A percentile compares a stretch with the other conserved stretches of the same genome.
phyloP scores from a whole-genome alignment of 2,797 vertebrate species.

The Molossus alvarezi region DNA sequence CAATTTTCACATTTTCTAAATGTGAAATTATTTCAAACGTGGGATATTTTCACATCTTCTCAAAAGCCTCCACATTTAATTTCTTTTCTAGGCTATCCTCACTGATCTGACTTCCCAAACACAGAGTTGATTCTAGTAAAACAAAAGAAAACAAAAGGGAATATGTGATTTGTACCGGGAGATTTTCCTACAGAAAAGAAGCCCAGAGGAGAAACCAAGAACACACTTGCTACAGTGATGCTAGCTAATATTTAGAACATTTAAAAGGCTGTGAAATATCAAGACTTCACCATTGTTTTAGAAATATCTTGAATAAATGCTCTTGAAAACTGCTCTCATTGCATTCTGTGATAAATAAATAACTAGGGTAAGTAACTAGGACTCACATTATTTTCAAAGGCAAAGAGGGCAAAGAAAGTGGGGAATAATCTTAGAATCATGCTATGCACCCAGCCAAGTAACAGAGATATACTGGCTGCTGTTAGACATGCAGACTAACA shows the following conservation, averaged over 20 bases:
- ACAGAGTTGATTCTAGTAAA: background rate
- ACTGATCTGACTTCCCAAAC: conserved; percentile 3
- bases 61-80: background rate
- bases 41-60: background rate
- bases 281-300: background rate
- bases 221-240: background rate
- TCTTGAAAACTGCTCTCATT: background rate
- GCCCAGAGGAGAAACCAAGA: background rate
- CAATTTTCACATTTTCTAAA: background rate
- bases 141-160: conserved; percentile 8
- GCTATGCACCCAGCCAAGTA: background rate
- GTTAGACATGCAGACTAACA: background rate
- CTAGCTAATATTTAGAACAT: background rate
- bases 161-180: background rate
- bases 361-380: background rate
- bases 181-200: background rate
- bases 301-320: background rate
- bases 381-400: conserved; percentile 10
- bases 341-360: background rate
- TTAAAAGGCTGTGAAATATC: background rate
- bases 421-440: background rate
- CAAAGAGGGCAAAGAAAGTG: background rate
- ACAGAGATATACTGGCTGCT: background rate
- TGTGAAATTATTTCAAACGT: background rate
- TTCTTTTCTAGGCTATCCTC: background rate